Evolutionary conservation across 2,113 vertebrate species (phyloP).

Genomic region (Nothoprocta pentlandii): DNA sequence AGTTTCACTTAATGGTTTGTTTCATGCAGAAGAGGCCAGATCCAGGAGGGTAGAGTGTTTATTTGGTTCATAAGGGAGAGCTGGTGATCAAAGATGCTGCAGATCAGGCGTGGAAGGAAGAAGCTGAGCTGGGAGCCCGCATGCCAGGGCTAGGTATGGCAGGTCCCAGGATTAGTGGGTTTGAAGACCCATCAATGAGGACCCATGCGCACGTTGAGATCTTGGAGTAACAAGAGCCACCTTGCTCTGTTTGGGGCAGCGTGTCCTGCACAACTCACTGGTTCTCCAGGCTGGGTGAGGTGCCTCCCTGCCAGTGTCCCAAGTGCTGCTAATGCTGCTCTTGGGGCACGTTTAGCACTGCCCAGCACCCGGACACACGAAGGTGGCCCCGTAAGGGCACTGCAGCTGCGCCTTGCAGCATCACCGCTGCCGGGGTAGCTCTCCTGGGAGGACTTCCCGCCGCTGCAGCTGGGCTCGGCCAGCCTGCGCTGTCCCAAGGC

Average conservation of each 20-base stretch:
- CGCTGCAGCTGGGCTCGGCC: fast-evolving
- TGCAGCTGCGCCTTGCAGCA: not conserved
- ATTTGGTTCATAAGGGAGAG: not conserved
- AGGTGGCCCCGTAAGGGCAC: not conserved
- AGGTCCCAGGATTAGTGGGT: not conserved
- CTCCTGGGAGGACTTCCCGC: not conserved
- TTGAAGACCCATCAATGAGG: not conserved
- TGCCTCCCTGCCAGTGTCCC: not conserved
- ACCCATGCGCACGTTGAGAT: not conserved
- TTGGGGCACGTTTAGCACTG: not conserved
- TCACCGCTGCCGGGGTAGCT: fast-evolving
- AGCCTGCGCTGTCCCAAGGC: not conserved
- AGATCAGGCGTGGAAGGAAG: not conserved
- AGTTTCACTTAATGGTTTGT: not conserved
- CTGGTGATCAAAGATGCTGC: not conserved
- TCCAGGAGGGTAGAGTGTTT: not conserved
- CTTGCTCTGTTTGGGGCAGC: not conserved
- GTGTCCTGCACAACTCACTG: not conserved
- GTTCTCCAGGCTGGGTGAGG: not conserved
- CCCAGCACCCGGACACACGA: not conserved
- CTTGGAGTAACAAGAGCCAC: not conserved
- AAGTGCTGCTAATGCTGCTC: not conserved
- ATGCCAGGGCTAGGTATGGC: fast-evolving
- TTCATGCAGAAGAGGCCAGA: not conserved
- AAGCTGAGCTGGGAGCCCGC: not conserved